phyloP scores from a whole-genome alignment of 2,797 vertebrate species.

The Hydrophis major region DNA sequence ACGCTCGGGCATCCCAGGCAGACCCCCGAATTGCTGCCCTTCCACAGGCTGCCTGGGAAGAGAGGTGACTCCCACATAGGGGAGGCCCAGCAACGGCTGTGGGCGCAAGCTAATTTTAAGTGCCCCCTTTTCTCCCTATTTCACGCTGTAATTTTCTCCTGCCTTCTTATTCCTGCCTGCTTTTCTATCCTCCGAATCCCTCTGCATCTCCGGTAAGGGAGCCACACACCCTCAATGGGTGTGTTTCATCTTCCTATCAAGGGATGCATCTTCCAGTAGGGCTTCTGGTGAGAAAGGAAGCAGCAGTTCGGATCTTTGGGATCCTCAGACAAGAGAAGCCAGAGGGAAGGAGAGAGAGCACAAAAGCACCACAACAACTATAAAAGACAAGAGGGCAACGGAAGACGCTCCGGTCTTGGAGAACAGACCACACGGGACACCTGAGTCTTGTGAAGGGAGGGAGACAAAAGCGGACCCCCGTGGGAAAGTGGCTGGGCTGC shows the following conservation, averaged over 20 bases:
- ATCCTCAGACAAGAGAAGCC: neutral
- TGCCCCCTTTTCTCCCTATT: neutral
- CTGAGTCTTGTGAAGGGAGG: neutral
- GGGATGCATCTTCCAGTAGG: too few species aligned
- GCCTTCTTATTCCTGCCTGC: neutral
- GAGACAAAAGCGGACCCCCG: neutral
- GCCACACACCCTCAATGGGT: neutral
- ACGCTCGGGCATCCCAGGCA: neutral
- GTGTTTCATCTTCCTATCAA: neutral
- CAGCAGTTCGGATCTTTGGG: neutral
- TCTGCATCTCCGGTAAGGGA: neutral
- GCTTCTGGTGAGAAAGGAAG: neutral
- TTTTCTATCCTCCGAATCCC: neutral
- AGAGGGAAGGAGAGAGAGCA: neutral
- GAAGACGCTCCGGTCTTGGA: accelerated
- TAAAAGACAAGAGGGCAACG: neutral
- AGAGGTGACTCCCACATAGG: neutral
- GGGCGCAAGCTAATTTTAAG: neutral
- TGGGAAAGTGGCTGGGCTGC: neutral
- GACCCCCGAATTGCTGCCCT: neutral
- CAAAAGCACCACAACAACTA: neutral
- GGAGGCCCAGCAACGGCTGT: neutral
- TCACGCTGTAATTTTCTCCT: too few species aligned
- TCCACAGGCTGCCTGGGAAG: too few species aligned
- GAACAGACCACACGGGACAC: too few species aligned